A percentile compares a stretch with the other conserved stretches of the same genome.
Evolutionary conservation across 1,140 invertebrate species (phyloP).

Genomic region (Chelonus insularis): DNA sequence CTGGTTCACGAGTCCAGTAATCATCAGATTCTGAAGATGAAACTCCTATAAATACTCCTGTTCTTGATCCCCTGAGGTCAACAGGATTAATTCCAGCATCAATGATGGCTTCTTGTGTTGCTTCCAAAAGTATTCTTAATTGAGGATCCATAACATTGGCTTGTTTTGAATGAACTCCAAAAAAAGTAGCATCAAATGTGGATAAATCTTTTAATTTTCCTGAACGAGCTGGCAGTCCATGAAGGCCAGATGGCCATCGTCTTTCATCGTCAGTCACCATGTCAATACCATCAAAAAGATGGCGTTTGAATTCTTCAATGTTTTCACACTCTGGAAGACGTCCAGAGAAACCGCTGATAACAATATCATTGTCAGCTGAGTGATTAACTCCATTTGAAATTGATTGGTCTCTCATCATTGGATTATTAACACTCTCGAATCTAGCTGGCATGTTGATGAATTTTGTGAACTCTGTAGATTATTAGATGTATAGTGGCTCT

Average conservation of each 20-base stretch:
- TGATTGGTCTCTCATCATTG: slow-evolving; percentile 43
- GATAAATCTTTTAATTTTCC: slow-evolving; percentile 89
- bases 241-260: slow-evolving; percentile 75
- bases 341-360: slow-evolving; percentile 85
- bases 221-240: slow-evolving; percentile 80
- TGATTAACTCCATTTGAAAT: slow-evolving; percentile 45
- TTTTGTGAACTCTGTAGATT: not conserved
- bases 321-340: slow-evolving; percentile 85
- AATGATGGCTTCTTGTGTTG: slow-evolving; percentile 92
- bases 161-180: slow-evolving; percentile 91
- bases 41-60: slow-evolving; percentile 89
- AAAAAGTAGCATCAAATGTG: slow-evolving; percentile 91
- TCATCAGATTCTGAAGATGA: slow-evolving; percentile 86
- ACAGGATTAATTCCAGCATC: slow-evolving; percentile 89
- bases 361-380: slow-evolving; percentile 71
- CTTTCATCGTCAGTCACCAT: slow-evolving; percentile 86
- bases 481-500: not conserved
- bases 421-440: slow-evolving; percentile 56
- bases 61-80: slow-evolving; percentile 79
- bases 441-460: slow-evolving; percentile 64
- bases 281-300: slow-evolving; percentile 83
- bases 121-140: slow-evolving; percentile 85
- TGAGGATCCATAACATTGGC: slow-evolving; percentile 96
- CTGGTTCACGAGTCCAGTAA: slow-evolving; percentile 73
- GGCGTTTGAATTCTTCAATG: slow-evolving; percentile 86